Conservation (phyloP, 2,797 vertebrate species). For the Erithacus rubecula region DNA sequence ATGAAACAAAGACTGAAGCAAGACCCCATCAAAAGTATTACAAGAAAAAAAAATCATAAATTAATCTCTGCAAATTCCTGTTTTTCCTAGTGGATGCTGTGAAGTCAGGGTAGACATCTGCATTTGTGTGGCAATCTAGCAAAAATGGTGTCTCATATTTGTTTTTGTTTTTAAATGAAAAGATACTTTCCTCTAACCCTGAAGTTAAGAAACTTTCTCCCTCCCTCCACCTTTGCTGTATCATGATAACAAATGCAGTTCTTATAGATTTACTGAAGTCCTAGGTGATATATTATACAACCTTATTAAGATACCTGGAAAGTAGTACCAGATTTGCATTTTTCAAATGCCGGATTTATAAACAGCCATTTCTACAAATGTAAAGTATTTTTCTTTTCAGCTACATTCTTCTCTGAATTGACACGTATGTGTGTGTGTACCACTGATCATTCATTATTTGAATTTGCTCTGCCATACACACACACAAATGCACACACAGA, state of each 20-base stretch:
- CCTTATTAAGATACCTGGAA: conserved; percentile 28
- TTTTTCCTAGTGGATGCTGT: neutral
- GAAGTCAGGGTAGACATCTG: neutral
- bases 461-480: neutral
- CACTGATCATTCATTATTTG: neutral
- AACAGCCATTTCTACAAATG: neutral
- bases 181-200: neutral
- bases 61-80: neutral
- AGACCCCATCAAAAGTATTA: neutral
- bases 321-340: neutral
- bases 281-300: conserved; percentile 10
- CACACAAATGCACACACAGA: neutral
- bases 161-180: neutral
- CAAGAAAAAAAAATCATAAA: neutral
- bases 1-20: conserved; percentile 8
- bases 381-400: neutral
- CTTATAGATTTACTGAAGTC: conserved; percentile 23
- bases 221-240: neutral
- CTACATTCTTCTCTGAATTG: neutral
- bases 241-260: conserved; percentile 23
- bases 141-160: neutral
- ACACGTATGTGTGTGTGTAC: neutral
- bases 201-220: neutral
- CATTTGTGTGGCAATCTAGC: neutral
- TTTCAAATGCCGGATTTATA: neutral